Conservation (phyloP, 2,888 invertebrate genomes). For the Sisyra nigra region DNA sequence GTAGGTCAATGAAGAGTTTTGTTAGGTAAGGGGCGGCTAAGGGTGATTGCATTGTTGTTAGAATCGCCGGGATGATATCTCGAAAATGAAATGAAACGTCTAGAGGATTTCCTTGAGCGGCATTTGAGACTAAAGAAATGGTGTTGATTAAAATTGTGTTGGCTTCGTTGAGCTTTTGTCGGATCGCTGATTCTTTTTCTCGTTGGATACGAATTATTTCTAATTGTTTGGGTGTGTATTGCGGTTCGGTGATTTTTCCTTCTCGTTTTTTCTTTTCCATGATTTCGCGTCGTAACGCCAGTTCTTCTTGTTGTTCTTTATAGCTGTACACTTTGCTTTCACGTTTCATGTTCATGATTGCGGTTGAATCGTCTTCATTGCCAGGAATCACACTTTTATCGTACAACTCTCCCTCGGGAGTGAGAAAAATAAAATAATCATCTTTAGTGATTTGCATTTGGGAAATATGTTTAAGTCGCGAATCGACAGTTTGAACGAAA, state of each 20-base stretch:
- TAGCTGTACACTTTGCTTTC: constrained; percentile 95
- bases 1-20: constrained; percentile 42
- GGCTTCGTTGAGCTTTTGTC: constrained; percentile 47
- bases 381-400: constrained; percentile 69
- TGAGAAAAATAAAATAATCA: constrained; percentile 65
- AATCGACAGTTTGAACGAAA: constrained; percentile 42
- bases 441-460: constrained; percentile 59
- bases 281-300: constrained; percentile 79
- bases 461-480: constrained; percentile 43
- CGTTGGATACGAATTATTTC: constrained; percentile 77
- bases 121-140: constrained; percentile 32
- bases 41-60: constrained; percentile 55
- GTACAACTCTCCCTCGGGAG: constrained; percentile 79
- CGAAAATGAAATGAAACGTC: constrained; percentile 37
- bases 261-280: constrained; percentile 74
- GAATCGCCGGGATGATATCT: constrained; percentile 35
- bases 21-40: constrained; percentile 55
- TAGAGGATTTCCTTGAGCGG: constrained; percentile 33
- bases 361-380: constrained; percentile 29
- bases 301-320: constrained; percentile 90
- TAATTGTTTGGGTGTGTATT: constrained; percentile 75
- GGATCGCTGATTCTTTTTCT: constrained; percentile 66
- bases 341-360: constrained; percentile 67
- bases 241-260: constrained; percentile 58
- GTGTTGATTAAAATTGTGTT: constrained; percentile 26